These are phyloP conservation scores for Dorcus hopei DNA, from an alignment of 2,888 invertebrate species.

Conservation along the genomic window DNA sequence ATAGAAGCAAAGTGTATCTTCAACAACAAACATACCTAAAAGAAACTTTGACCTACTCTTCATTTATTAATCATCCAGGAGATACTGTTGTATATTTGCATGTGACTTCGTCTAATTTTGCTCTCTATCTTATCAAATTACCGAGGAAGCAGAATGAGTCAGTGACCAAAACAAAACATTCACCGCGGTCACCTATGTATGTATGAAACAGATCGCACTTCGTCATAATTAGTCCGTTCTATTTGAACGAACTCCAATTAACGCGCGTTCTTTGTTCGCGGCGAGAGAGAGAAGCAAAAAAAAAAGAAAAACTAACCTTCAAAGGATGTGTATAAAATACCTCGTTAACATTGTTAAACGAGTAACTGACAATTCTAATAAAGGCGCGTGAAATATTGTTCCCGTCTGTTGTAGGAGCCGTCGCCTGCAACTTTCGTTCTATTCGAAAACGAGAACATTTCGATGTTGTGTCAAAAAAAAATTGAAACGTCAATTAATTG, in stretches of 20 bases:
- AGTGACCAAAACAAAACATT: not conserved
- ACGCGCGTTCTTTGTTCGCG: constrained; percentile 12
- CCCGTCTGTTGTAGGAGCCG: not conserved
- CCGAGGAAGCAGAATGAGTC: not conserved
- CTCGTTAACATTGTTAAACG: constrained; percentile 27
- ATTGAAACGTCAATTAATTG: no score
- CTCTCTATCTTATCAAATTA: constrained; percentile 1
- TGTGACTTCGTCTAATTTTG: not conserved
- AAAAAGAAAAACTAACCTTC: constrained; percentile 17
- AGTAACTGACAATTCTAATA: constrained; percentile 30
- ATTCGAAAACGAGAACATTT: no score
- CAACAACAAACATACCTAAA: no score
- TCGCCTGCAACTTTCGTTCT: no score
- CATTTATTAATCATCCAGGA: no score
- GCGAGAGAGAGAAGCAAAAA: constrained; percentile 13
- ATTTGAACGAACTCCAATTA: constrained; percentile 22
- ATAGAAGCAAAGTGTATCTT: no score
- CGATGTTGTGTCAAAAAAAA: no score
- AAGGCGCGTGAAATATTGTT: constrained; percentile 13
- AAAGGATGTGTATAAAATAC: constrained; percentile 25
- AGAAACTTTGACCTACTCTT: no score
- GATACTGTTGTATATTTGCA: no score
- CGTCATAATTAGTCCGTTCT: constrained; percentile 18
- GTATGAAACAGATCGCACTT: not conserved
- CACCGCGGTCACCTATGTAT: constrained; percentile 1